Percentiles rank a stretch among this genome's conserved stretches.
phyloP scores from a whole-genome alignment of 2,113 vertebrate genomes.

The Peromyscus maniculatus region DNA sequence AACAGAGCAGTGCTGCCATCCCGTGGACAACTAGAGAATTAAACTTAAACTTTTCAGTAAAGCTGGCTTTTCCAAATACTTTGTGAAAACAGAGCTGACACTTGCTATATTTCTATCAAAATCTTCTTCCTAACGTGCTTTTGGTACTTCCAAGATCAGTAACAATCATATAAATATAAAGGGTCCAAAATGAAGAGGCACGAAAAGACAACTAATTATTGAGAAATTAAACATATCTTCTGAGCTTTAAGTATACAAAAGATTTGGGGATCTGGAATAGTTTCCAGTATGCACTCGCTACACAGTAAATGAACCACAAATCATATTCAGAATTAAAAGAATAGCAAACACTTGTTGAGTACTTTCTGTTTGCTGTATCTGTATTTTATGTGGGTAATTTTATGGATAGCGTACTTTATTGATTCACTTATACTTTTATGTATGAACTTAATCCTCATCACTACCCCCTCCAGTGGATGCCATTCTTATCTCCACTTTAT shows the following conservation, averaged over 20 bases:
- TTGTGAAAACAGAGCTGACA: background rate
- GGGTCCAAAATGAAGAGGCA: background rate
- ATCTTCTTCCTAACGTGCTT: background rate
- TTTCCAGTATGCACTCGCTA: background rate
- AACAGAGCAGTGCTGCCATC: slow-evolving; percentile 46
- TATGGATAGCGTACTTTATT: background rate
- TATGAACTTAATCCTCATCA: slow-evolving; percentile 18
- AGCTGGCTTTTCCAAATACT: background rate
- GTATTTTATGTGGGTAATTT: slow-evolving; percentile 21
- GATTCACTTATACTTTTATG: background rate
- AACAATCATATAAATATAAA: background rate
- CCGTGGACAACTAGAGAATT: slow-evolving; percentile 42
- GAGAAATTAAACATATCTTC: slow-evolving; percentile 36
- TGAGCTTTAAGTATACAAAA: background rate
- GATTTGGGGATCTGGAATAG: background rate
- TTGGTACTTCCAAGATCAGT: background rate
- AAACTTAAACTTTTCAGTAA: background rate
- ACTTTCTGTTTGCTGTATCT: background rate
- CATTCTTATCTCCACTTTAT: background rate
- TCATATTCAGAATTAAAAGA: slow-evolving; percentile 44
- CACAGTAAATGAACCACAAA: background rate
- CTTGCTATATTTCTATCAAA: slow-evolving; percentile 2
- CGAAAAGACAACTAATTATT: background rate
- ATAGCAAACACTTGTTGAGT: background rate
- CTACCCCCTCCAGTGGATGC: background rate